Evolutionary conservation across 2,888 invertebrate genomes (phyloP).

Genomic region (Bhutanitis thaidina): DNA sequence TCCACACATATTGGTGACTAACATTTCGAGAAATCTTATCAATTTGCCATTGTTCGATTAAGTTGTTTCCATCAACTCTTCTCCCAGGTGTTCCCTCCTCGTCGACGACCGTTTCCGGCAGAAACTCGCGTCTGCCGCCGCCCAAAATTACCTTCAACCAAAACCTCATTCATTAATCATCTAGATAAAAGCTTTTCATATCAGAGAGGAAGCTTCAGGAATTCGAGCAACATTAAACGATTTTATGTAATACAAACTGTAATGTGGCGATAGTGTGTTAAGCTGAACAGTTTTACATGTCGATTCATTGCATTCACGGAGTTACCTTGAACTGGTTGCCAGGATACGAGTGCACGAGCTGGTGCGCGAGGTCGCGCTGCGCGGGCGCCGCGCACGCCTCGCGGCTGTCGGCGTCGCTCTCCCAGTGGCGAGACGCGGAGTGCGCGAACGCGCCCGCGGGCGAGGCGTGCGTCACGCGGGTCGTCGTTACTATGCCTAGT

Average conservation of each 20-base stretch:
- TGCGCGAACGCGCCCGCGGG: constrained; percentile 82
- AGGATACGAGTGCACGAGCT: constrained; percentile 81
- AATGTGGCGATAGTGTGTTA: no score
- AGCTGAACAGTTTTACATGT: no score
- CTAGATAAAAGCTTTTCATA: no score
- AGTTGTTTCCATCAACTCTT: constrained; percentile 80
- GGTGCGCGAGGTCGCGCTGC: constrained; percentile 84
- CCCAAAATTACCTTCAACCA: constrained; percentile 81
- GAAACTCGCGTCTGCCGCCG: constrained; percentile 84
- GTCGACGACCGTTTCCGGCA: constrained; percentile 76
- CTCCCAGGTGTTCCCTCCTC: constrained; percentile 66
- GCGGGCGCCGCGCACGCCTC: constrained; percentile 38
- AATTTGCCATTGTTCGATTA: constrained; percentile 83
- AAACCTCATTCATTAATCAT: no score
- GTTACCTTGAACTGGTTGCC: constrained; percentile 83
- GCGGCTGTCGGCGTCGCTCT: constrained; percentile 81
- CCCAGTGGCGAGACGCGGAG: constrained; percentile 85
- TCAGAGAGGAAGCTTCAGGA: no score
- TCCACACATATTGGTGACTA: constrained; percentile 76
- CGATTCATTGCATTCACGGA: no score
- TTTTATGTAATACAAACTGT: no score
- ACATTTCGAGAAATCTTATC: constrained; percentile 56
- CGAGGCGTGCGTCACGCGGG: constrained; percentile 86
- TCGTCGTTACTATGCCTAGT: constrained; percentile 85
- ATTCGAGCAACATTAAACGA: no score